These are phyloP conservation scores for Nothobranchius kuhntae DNA, from an alignment of 2,113 vertebrate genomes.

Conservation along the genomic window DNA sequence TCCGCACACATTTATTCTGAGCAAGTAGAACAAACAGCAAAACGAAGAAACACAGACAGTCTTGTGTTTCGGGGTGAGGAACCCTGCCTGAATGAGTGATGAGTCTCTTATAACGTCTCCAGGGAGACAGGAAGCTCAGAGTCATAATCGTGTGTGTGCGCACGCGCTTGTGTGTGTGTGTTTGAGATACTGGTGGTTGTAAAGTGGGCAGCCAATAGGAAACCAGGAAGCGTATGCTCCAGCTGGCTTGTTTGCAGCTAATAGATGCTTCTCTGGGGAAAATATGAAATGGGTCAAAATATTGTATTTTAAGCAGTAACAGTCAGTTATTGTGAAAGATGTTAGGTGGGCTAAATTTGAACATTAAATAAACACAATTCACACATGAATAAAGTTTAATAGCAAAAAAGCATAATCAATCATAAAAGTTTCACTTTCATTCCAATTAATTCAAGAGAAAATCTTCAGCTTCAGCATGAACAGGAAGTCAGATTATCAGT, in stretches of 20 bases:
- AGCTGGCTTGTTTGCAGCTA: neutral
- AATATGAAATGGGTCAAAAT: neutral
- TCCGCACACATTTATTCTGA: neutral
- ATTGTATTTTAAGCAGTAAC: neutral
- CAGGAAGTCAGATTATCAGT: too few relatives aligned
- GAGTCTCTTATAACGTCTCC: conserved; percentile 21
- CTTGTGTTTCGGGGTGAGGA: neutral
- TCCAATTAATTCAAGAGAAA: too few relatives aligned
- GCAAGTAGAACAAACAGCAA: neutral
- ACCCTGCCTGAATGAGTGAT: neutral
- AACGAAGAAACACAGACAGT: too few relatives aligned
- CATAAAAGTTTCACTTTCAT: too few relatives aligned
- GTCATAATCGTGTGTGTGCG: conserved; percentile 47
- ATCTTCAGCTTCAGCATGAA: too few relatives aligned
- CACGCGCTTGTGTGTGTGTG: conserved; percentile 15
- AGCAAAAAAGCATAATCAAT: too few relatives aligned
- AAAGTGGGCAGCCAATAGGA: neutral
- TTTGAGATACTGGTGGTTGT: neutral
- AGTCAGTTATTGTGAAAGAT: too few relatives aligned
- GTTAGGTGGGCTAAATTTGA: too few relatives aligned
- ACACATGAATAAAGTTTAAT: too few relatives aligned
- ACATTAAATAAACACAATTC: too few relatives aligned
- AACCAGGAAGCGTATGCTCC: neutral
- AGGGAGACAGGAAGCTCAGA: conserved; percentile 16
- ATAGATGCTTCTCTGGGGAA: neutral